These are phyloP conservation scores for Peromyscus polionotus DNA, from an alignment of 2,113 vertebrate genomes.

Conservation along the genomic window DNA sequence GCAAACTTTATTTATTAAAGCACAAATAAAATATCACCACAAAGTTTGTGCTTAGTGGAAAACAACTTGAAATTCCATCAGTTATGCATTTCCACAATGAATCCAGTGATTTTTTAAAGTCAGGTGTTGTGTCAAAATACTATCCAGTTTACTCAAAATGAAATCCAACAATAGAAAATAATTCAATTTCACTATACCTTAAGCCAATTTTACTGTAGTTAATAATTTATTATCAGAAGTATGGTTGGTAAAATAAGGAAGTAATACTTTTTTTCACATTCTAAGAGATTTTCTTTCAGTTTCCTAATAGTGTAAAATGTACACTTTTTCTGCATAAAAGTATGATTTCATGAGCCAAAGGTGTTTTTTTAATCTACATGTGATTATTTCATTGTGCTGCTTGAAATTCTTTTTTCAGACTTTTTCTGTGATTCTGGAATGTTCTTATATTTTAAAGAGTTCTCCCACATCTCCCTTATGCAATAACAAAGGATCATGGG, in stretches of 20 bases:
- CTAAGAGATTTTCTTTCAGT: slow-evolving; percentile 5
- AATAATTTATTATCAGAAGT: background rate
- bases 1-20: too few relatives aligned
- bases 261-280: background rate
- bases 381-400: background rate
- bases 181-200: background rate
- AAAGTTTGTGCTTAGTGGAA: background rate
- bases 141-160: background rate
- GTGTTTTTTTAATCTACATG: background rate
- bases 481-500: background rate
- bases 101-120: background rate
- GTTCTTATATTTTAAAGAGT: background rate
- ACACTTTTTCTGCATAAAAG: background rate
- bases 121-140: background rate
- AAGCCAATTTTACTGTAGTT: background rate
- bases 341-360: background rate
- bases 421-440: background rate
- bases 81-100: slow-evolving; percentile 11
- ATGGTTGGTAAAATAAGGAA: slow-evolving; percentile 3
- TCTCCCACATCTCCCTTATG: background rate
- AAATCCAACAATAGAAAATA: background rate
- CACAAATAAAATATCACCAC: too few relatives aligned
- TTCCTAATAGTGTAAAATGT: background rate
- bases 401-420: background rate
- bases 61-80: background rate